Evolutionary conservation across 2,888 invertebrate genomes (phyloP), one percentile per base, ranked within the genome.

Genomic region (Ornithoptera priamus): DNA sequence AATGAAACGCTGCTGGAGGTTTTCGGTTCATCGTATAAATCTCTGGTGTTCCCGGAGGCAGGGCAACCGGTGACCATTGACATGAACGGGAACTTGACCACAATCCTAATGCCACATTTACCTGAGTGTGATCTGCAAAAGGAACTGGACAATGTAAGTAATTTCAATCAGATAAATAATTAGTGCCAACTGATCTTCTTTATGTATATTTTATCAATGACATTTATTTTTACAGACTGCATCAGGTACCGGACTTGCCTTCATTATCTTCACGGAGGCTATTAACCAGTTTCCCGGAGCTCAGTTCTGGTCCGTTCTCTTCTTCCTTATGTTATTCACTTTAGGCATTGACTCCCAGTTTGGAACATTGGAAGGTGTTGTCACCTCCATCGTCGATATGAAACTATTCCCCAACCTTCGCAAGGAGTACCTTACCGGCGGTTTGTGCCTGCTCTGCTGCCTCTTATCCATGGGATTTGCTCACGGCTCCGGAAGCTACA

Each of bases 261-360:
- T 99, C 87, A 98, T 99, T 73, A 98, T 99, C 77, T 99, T 99
- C 93, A 99, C 99, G 0, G 98, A 99, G 88, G 99, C 99, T 10
- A 99, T 99, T 83, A 98, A 98, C 90, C 98, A 99, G 90, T 99
- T 99, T 88, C 98, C 99, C 0, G 97, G 98, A 0, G 97, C 98
- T 0, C 98, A 98, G 78, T 95, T 99, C 82, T 99, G 99, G 99
- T 97, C 98, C 5, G 95, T 99, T 18, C 94, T 99, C 17, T 99
- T 99, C 93, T 99, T 99, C 89, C 93, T 99, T 66, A 99, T 99
- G 99, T 94, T 99, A 53, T 97, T 99, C 85, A 98, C 98, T 0
- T 93, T 99, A 70, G 99, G 99, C 8, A 98, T 99, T 73, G 99
- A 99, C 86, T 99, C 98, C 0, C 99, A 99, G 85, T 99, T 99